These are phyloP conservation scores for Clamator glandarius DNA, from an alignment of 2,797 vertebrate genomes.

Conservation along the genomic window DNA sequence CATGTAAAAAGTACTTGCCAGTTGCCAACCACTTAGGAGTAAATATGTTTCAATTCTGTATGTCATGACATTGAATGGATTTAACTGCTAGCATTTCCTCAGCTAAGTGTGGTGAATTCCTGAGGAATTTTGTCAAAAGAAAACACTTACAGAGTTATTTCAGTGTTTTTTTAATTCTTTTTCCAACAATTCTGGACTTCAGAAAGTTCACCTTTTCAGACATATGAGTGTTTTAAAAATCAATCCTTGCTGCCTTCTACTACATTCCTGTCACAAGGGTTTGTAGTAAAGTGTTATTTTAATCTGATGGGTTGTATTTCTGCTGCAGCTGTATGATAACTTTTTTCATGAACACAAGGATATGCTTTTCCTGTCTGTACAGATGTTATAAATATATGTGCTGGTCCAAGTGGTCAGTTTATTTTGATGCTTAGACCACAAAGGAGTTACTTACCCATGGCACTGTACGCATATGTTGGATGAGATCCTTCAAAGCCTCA, in stretches of 20 bases:
- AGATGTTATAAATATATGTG: conserved; percentile 21
- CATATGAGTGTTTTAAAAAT: conserved; percentile 18
- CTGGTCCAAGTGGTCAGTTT: conserved; percentile 12
- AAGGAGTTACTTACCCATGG: not conserved
- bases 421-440: conserved; percentile 19
- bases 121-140: conserved; percentile 73
- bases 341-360: not conserved
- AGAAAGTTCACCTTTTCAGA: conserved; percentile 47
- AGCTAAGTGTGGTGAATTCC: conserved; percentile 68
- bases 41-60: conserved; percentile 74
- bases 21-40: conserved; percentile 76
- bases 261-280: not conserved
- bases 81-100: conserved; percentile 71
- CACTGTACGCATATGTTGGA: not conserved
- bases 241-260: not conserved
- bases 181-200: conserved; percentile 42
- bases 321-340: not conserved
- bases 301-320: not conserved
- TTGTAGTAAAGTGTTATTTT: not conserved
- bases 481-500: not conserved
- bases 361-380: not conserved
- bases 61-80: conserved; percentile 78
- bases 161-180: not conserved
- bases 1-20: conserved; percentile 69
- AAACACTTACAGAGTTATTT: conserved; percentile 59